Base-by-base conservation (phyloP, 92 coral and sea anemone species). In the Phymanthus crucifer region DNA sequence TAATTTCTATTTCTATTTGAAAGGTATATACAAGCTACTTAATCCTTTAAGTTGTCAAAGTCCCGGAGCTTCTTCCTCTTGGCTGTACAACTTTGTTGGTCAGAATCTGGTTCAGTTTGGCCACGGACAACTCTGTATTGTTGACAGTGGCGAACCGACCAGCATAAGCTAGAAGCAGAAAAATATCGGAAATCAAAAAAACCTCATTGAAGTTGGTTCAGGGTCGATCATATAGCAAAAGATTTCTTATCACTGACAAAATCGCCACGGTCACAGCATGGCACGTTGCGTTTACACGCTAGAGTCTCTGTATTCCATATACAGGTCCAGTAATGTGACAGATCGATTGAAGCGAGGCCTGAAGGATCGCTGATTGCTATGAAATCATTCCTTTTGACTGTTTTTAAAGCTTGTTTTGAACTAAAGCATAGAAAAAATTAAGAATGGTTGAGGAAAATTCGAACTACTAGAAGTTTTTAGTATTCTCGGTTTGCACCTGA, bases 71-170 rank as follows among this genome's bases (percentile, higher is more conserved):
- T 84, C 52, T 58, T 84, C 6, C 79, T 56, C 56, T 84, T 84
- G 29, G 73, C 75, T 14, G 87, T 84, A 27, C 87, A 70, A 77
- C 82, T 78, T 84, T 84, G 68, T 84, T 77, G 19, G 78, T 84
- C 43, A 58, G 65, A 40, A 84, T 77, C 35, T 83, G n/a, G 74
- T 77, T 84, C 87, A 84, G 77, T 48, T 23, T 57, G 65, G 32
- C 16, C 29, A 81, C 85, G 32, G 80, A 26, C 50, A 81, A 40
- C 0, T 73, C 80, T 33, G 70, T 33, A 8, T 64, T 64, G 68
- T 74, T 65, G 2, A 73, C 29, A 17, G 80, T 32, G 6, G 80
- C 80, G 65, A 61, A 82, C 65, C 85, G 67, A 43, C 80, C 85
- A 7, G 68, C 29, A 82, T 82, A 82, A 21, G 85, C 85, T 73